Base-by-base conservation (phyloP, 1,140 invertebrate species). In the Hestina assimilis region DNA sequence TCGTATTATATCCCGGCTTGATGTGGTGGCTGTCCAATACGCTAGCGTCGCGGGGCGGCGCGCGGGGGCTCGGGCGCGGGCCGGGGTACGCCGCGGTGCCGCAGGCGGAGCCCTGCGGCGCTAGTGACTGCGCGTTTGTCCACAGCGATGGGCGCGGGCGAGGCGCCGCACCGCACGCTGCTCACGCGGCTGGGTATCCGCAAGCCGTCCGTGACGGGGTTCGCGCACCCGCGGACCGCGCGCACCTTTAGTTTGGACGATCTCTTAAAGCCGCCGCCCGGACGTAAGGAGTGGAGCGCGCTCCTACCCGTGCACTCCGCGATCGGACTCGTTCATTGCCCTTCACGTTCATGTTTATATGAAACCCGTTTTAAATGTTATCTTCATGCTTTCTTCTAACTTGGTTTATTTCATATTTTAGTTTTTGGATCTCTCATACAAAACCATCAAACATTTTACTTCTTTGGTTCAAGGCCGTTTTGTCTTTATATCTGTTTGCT, bases 171-270 rank as follows among this genome's bases (percentile, higher is more conserved):
- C 61, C 90, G 92, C 69, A 92, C 93, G 52, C 90, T 94, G 72
- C 92, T 95, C 76, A 92, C 92, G 79, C 91, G 93, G 83, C 91
- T 94, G 81, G 93, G 93, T 91, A 94, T 94, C 86, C 92, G 93
- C 89, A 94, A 94, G 92, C 92, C 93, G 76, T 94, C 93, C 69
- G 91, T 94, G 83, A 90, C 94, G 77, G 93, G 93, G 89, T 91
- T 94, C 72, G 92, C 89, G 79, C 90, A 89, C 87, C 83, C 82
- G 79, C 82, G 89, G 55, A 89, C 91, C 82, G 90, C 91, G 65
- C 89, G 93, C 89, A 94, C 94, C 66, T 94, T 94, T 91, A 94
- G 93, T 90, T 92, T 95, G 89, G 94, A 95, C 89, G 94, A 95
- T 91, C 91, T 95, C 80, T 91, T 94, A 90, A 92, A 93, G 89